phyloP scores from a whole-genome alignment of 2,888 invertebrate species.

The Synanthedon formicaeformis region DNA sequence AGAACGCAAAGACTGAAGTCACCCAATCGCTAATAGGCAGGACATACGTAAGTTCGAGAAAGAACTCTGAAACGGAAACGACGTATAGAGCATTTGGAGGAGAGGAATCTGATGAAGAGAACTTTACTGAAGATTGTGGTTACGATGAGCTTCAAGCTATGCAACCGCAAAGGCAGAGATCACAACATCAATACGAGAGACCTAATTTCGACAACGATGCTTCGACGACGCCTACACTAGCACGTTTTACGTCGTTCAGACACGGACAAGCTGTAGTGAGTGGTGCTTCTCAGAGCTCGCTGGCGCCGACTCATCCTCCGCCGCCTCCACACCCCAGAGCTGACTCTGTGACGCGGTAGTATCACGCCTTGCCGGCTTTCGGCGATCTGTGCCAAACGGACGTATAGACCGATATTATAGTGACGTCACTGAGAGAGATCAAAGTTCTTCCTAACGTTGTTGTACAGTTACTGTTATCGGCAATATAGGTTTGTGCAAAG shows the following conservation, averaged over 20 bases:
- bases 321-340: conserved; percentile 53
- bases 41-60: conserved; percentile 55
- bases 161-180: conserved; percentile 46
- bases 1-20: conserved; percentile 38
- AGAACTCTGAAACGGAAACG: conserved; percentile 56
- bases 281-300: conserved; percentile 30
- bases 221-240: conserved; percentile 37
- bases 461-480: conserved; percentile 4
- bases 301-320: conserved; percentile 45
- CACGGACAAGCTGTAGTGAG: conserved; percentile 39
- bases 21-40: conserved; percentile 58
- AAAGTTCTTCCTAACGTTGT: conserved; percentile 46
- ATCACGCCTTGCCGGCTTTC: conserved; percentile 66
- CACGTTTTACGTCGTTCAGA: conserved; percentile 54
- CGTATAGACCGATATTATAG: conserved; percentile 42
- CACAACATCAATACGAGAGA: conserved; percentile 61
- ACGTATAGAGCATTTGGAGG: conserved; percentile 60
- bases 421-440: conserved; percentile 30
- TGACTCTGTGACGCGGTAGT: conserved; percentile 65
- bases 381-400: conserved; percentile 70
- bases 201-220: conserved; percentile 59
- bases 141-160: conserved; percentile 60
- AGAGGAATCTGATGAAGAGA: conserved; percentile 59
- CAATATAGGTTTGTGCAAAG: conserved; percentile 7
- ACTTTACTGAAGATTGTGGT: conserved; percentile 49